Evolutionary conservation across 2,797 vertebrate species (phyloP).

Genomic region (Taeniopygia guttata): DNA sequence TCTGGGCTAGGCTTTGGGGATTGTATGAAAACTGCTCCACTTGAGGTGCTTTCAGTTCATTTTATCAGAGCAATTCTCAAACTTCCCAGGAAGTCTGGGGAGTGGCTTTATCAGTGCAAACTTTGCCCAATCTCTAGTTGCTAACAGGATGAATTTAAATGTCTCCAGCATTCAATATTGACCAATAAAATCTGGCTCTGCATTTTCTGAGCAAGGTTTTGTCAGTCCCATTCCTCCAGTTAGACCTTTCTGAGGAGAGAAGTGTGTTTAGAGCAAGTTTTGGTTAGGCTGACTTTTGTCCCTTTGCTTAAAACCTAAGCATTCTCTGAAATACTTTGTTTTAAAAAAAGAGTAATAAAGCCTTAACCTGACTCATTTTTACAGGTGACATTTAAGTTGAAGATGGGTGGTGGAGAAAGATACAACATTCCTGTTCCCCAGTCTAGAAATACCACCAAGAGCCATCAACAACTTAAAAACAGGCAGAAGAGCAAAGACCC

Average conservation of each 20-base stretch:
- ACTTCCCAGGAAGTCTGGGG: neutral
- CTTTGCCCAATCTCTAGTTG: neutral
- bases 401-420: conserved; percentile 96
- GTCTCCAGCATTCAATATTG: neutral
- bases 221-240: neutral
- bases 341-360: neutral
- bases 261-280: fast-evolving
- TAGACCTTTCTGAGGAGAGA: neutral
- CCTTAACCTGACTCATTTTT: neutral
- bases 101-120: neutral
- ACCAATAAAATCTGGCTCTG: neutral
- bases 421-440: conserved; percentile 92
- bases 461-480: conserved; percentile 84
- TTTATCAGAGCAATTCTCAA: neutral
- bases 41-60: neutral
- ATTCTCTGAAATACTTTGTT: too few relatives aligned
- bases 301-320: neutral
- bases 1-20: neutral
- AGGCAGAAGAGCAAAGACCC: conserved; percentile 89
- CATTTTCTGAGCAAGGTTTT: neutral
- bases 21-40: neutral
- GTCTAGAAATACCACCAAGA: conserved; percentile 83
- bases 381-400: conserved; percentile 90
- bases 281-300: neutral
- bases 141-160: neutral